These are phyloP conservation scores for Aix galericulata DNA, from an alignment of 2,113 vertebrate species.

Conservation along the genomic window DNA sequence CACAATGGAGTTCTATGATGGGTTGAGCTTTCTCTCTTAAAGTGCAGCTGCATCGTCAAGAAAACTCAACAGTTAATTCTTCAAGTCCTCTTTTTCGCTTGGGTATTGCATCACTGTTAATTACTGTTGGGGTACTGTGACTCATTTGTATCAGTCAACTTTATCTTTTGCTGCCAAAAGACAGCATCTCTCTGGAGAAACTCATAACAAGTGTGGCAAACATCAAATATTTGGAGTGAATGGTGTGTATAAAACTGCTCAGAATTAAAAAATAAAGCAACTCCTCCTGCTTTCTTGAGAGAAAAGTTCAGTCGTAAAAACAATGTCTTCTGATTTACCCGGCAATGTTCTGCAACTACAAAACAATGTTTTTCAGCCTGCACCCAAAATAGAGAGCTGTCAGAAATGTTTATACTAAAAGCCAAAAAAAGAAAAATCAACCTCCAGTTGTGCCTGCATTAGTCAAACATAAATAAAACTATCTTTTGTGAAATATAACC, in stretches of 20 bases:
- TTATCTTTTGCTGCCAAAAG: slow-evolving; percentile 80
- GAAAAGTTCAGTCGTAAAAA: slow-evolving; percentile 32
- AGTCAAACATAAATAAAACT: slow-evolving; percentile 38
- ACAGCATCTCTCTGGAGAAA: slow-evolving; percentile 79
- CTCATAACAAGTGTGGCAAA: slow-evolving; percentile 74
- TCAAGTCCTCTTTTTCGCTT: slow-evolving; percentile 70
- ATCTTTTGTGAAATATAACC: slow-evolving; percentile 26
- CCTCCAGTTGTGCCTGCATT: slow-evolving; percentile 5
- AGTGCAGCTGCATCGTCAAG: slow-evolving; percentile 55
- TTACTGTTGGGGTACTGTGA: slow-evolving; percentile 73
- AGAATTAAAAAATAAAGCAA: slow-evolving; percentile 57
- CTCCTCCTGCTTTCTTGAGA: slow-evolving; percentile 7
- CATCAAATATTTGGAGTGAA: slow-evolving; percentile 52
- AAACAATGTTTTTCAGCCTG: slow-evolving; percentile 42
- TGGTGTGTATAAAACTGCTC: slow-evolving; percentile 19
- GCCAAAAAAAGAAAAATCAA: slow-evolving; percentile 25
- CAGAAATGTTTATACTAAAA: background rate
- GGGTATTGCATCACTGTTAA: slow-evolving; percentile 78
- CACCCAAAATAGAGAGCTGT: slow-evolving; percentile 42
- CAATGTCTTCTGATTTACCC: slow-evolving; percentile 10
- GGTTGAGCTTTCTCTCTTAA: slow-evolving; percentile 50
- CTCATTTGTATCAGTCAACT: slow-evolving; percentile 76
- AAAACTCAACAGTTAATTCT: slow-evolving; percentile 69
- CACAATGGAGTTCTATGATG: slow-evolving; percentile 44
- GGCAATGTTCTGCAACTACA: background rate